These are phyloP conservation scores for Anomalospiza imberbis DNA, from an alignment of 2,797 vertebrate genomes.

Conservation along the genomic window DNA sequence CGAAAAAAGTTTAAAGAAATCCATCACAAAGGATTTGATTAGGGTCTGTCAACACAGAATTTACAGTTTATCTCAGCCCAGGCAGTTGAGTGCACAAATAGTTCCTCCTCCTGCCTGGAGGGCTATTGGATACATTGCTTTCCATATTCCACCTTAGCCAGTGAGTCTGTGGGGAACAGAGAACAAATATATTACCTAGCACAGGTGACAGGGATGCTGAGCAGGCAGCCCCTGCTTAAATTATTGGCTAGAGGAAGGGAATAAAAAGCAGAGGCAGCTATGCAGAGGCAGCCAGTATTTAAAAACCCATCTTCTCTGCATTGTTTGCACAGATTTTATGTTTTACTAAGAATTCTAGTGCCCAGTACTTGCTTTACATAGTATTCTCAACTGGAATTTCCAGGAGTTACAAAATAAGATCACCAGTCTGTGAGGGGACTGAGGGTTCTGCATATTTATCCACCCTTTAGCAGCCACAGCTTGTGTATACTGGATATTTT, in stretches of 20 bases:
- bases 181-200: conserved; percentile 55
- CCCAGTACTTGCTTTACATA: not conserved
- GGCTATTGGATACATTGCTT: conserved; percentile 51
- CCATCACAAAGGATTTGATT: not conserved
- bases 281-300: not conserved
- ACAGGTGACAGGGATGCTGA: conserved; percentile 53
- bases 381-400: conserved; percentile 25
- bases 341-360: conserved; percentile 6
- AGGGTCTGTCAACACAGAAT: not conserved
- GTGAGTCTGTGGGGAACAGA: conserved; percentile 30
- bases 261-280: not conserved
- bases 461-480: conserved; percentile 30
- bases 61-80: not conserved
- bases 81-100: not conserved
- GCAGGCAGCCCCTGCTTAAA: not conserved
- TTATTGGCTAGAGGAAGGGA: not conserved
- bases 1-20: not conserved
- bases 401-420: conserved; percentile 52
- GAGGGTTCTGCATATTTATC: conserved; percentile 21
- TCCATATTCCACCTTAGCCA: conserved; percentile 21
- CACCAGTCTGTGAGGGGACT: conserved; percentile 16
- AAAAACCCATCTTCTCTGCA: not conserved
- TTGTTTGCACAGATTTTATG: conserved; percentile 22
- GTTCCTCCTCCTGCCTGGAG: conserved; percentile 47
- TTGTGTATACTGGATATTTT: not conserved